A percentile compares a stretch with the other conserved stretches of the same genome.
Evolutionary conservation across 2,888 invertebrate species (phyloP).

Genomic region (Himalopsyche japonica): DNA sequence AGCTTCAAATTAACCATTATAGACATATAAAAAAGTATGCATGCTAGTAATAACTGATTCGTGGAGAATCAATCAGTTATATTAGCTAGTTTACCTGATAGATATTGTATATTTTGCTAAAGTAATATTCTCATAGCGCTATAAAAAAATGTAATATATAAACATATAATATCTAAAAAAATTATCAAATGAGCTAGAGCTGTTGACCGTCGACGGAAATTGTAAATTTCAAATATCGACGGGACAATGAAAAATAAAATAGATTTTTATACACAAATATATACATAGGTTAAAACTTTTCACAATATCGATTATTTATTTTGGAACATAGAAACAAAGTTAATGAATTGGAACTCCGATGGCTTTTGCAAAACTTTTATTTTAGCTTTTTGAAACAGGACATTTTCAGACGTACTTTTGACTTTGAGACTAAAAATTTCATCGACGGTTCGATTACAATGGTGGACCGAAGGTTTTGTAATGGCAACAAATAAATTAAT

Average conservation of each 20-base stretch:
- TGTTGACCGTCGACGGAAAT: too few relatives aligned
- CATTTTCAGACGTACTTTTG: neutral
- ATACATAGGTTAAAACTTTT: neutral
- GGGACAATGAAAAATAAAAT: neutral
- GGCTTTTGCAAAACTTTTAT: neutral
- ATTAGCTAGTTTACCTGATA: too few relatives aligned
- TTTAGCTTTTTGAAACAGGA: neutral
- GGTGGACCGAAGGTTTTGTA: neutral
- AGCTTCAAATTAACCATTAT: too few relatives aligned
- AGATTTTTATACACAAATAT: neutral
- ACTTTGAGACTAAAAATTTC: neutral
- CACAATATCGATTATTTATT: neutral
- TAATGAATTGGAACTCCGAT: neutral
- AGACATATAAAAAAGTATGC: too few relatives aligned
- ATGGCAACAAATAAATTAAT: neutral
- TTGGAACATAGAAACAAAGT: neutral
- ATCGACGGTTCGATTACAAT: neutral
- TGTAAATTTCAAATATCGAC: too few relatives aligned
- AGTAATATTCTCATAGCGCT: too few relatives aligned
- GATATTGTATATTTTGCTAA: too few relatives aligned
- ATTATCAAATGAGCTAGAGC: too few relatives aligned
- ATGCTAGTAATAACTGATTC: too few relatives aligned
- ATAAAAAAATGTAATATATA: too few relatives aligned
- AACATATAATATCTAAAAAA: too few relatives aligned
- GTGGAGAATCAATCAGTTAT: too few relatives aligned